Evolutionary conservation across 2,888 invertebrate species (phyloP), one percentile per base, ranked within the genome.

Genomic region (Agonopterix heracliana): DNA sequence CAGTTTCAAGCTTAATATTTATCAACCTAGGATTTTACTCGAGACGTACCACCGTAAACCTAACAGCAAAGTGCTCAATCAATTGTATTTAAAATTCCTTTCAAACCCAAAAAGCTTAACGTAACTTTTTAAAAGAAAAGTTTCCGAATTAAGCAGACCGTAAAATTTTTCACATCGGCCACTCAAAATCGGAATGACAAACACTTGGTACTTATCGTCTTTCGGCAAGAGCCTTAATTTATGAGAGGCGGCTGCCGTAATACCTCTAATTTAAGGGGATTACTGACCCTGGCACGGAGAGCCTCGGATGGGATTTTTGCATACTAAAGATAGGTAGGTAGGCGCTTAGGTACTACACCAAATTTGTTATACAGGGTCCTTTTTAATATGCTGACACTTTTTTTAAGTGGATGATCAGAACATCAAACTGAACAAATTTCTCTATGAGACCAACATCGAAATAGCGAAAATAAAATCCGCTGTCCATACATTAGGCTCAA

Each of bases 141-240:
- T 26, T 26, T 26, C 7, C 7, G 26, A 26, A 26, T 26, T 26
- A 26, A 26, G 26, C 26, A 26, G n/a, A 38, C 9, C 38, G n/a
- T 38, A n/a, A 13, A 41, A 41, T 41, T 41, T 41, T 38, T 38
- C 38, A 12, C 49, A 52, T 52, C 45, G 47, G 35, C 49, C 49
- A 42, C 45, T 43, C 45, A 43, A 34, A 43, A 43, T 26, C 7
- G 43, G 14, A 44, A 51, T 36, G 48, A 48, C 48, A 45, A 49
- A 51, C 53, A 47, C 47, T 44, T 41, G 44, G 36, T 46, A 54
- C 49, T 55, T 51, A 55, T 51, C 55, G 53, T 53, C 55, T 55
- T 48, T 47, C 44, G 43, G 8, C 10, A 14, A 34, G 47, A 35
- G 51, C 34, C 45, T 46, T 54, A 52, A 54, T 54, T 54, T 55